Evolutionary conservation across 2,113 vertebrate genomes (phyloP).

Genomic region (Chaenogobius annularis): DNA sequence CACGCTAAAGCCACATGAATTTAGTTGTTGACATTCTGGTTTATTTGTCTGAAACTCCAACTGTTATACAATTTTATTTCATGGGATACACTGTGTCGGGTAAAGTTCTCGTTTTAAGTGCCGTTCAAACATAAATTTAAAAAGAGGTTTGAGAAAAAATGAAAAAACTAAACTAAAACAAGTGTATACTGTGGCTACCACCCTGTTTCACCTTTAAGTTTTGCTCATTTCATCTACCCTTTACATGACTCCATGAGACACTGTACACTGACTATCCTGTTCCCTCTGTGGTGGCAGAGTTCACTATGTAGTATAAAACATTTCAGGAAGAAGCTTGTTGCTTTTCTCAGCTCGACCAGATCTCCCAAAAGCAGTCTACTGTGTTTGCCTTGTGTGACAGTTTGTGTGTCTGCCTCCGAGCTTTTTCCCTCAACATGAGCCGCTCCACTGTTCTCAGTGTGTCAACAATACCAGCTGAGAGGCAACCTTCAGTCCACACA

Average conservation of each 20-base stretch:
- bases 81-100: background rate
- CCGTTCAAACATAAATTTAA: conserved; percentile 25
- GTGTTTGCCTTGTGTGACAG: conserved; percentile 65
- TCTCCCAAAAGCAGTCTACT: conserved; percentile 34
- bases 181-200: no score
- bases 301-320: background rate
- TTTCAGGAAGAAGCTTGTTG: conserved; percentile 11
- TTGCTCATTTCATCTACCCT: background rate
- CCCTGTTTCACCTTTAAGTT: background rate
- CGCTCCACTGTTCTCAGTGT: conserved; percentile 61
- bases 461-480: conserved; percentile 72
- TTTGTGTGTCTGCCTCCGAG: conserved; percentile 60
- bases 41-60: background rate
- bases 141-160: conserved; percentile 30
- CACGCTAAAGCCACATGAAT: background rate
- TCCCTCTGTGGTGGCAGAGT: background rate
- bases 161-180: background rate
- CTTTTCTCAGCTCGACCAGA: conserved; percentile 40
- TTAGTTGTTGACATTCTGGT: background rate
- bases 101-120: conserved; percentile 28
- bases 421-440: conserved; percentile 54
- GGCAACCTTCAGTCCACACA: conserved; percentile 64
- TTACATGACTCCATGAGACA: conserved; percentile 1
- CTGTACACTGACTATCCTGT: background rate
- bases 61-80: background rate